Evolutionary conservation across 2,888 invertebrate species (phyloP).

Genomic region (Scotopteryx bipunctaria): DNA sequence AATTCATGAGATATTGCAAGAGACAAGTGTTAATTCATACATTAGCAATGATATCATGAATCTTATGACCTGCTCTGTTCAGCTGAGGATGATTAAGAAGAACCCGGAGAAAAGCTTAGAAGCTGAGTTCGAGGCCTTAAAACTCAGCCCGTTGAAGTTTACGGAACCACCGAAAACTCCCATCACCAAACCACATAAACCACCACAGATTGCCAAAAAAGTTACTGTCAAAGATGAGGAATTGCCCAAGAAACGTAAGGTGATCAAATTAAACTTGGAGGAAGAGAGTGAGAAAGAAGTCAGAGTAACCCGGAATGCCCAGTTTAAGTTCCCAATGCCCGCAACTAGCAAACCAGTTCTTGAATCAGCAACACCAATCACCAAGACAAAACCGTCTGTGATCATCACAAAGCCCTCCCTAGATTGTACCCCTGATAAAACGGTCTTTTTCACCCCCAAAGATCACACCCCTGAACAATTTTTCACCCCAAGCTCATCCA

Average conservation of each 20-base stretch:
- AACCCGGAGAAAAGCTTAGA: conserved; percentile 46
- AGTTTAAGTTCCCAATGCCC: conserved; percentile 68
- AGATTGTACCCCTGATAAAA: conserved; percentile 33
- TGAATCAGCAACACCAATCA: conserved; percentile 58
- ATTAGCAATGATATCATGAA: conserved; percentile 59
- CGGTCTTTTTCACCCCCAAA: conserved; percentile 61
- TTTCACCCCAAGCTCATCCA: conserved; percentile 64
- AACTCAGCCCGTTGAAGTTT: conserved; percentile 16
- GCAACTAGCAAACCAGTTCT: conserved; percentile 50
- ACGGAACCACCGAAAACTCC: conserved; percentile 51
- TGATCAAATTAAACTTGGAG: conserved; percentile 61
- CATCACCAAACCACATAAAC: conserved; percentile 42
- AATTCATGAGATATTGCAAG: conserved; percentile 58
- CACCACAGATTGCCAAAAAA: conserved; percentile 41
- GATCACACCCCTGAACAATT: conserved; percentile 57
- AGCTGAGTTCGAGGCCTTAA: conserved; percentile 39
- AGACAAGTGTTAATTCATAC: conserved; percentile 44
- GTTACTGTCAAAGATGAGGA: conserved; percentile 61
- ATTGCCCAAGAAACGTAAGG: conserved; percentile 57
- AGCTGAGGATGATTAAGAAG: conserved; percentile 41
- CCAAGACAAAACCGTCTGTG: neutral
- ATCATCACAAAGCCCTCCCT: conserved; percentile 41
- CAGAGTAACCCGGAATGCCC: conserved; percentile 35
- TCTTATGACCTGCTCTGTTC: conserved; percentile 55
- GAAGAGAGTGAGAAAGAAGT: conserved; percentile 47